Evolutionary conservation across 2,888 invertebrate genomes (phyloP), one percentile per base, ranked within the genome.

Genomic region (Doris montereyensis): DNA sequence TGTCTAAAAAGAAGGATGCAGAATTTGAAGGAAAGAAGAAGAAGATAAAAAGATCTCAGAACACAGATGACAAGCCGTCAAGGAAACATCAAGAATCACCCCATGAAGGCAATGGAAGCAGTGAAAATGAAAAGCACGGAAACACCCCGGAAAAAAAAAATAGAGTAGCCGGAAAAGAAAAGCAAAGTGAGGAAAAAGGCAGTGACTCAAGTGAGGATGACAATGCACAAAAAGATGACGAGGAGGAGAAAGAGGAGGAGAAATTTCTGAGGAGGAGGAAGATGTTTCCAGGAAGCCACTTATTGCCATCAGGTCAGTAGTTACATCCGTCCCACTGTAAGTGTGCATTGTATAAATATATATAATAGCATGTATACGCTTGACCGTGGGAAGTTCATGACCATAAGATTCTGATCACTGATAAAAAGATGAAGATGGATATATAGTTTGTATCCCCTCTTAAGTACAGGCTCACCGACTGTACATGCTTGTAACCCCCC

Each of bases 301-400:
- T 1, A 78, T 74, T 28, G 74, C 74, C 2, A 73, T 78, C 24
- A 78, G 78, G 78, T 78, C 67, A 26, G 41, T 72, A 41, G 17
- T 41, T 41, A 41, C 17, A 10, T 17, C 52, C 17, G 8, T 41
- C 52, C 52, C 8, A 10, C 52, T 41, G 8, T 41, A 17, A 10
- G 8, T 5, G 52, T 41, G 5, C 52, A 41, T 41, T 41, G 5
- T 41, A 41, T 41, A 41, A 41, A 10, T 5, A n/a, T n/a, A n/a
- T n/a, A n/a, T n/a, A n/a, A n/a, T n/a, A n/a, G n/a, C n/a, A n/a
- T n/a, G n/a, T n/a, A n/a, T n/a, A n/a, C n/a, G n/a, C n/a, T n/a
- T n/a, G n/a, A n/a, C n/a, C n/a, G n/a, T n/a, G n/a, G n/a, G n/a
- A n/a, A n/a, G n/a, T n/a, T n/a, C n/a, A n/a, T n/a, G n/a, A n/a